phyloP scores from a whole-genome alignment of 2,888 invertebrate species.

The Danaus chrysippus region DNA sequence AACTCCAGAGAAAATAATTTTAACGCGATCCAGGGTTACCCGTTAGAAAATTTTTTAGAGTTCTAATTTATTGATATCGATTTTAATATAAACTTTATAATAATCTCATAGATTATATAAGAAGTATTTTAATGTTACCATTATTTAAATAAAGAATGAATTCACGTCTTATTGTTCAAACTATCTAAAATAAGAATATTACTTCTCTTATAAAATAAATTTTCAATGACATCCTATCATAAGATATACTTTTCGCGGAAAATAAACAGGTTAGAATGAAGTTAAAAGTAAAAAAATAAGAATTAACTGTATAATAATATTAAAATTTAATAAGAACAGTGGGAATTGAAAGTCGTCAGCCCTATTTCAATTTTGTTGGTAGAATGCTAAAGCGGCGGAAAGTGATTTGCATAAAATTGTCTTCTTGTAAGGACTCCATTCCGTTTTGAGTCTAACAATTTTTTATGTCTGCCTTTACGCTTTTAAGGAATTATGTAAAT shows the following conservation, averaged over 20 bases:
- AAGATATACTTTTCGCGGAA: too few species aligned
- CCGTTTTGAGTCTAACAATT: constrained; percentile 25
- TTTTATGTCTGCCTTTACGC: constrained; percentile 23
- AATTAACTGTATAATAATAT: too few species aligned
- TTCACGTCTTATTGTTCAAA: too few species aligned
- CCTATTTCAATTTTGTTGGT: constrained; percentile 56
- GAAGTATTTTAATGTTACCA: too few species aligned
- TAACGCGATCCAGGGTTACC: constrained; percentile 31
- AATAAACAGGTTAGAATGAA: too few species aligned
- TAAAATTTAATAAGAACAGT: too few species aligned
- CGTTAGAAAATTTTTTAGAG: not conserved
- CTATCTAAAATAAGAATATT: too few species aligned
- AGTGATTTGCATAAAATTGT: constrained; percentile 75
- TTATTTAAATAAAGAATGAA: too few species aligned
- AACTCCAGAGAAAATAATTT: constrained; percentile 43
- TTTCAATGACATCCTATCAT: too few species aligned
- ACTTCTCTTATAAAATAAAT: too few species aligned
- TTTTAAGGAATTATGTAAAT: constrained; percentile 28
- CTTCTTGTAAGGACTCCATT: constrained; percentile 62
- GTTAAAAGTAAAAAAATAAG: too few species aligned
- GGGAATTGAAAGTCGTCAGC: constrained; percentile 33
- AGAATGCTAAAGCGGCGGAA: constrained; percentile 69
- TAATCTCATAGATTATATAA: too few species aligned
- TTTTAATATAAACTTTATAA: not conserved
- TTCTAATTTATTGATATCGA: constrained; percentile 9